Evolutionary conservation across 1,140 invertebrate genomes (phyloP), one percentile per base, ranked within the genome.

Genomic region (Lordiphosa collinella): DNA sequence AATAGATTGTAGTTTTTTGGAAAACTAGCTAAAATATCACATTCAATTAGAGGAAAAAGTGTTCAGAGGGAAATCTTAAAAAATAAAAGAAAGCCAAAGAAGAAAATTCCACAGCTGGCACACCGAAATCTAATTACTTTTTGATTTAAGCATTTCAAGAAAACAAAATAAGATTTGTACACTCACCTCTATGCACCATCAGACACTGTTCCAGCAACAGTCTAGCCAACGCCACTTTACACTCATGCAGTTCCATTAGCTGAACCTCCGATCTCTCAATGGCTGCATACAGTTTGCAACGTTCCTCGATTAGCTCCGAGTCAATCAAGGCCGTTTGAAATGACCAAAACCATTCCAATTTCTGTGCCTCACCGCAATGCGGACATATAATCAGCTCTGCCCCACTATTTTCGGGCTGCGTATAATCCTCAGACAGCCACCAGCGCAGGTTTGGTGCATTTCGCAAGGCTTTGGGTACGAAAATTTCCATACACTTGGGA

Each of bases 331-430:
- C 65, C 7, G 73, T 71, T 35, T 57, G 55, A 31, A 80, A 80
- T 13, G 73, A 50, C 75, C 75, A 80, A 54, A 65, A 80, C 75
- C 75, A 80, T 47, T 80, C 75, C 60, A 80, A 37, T 57, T 80
- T 80, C 49, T 80, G 75, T n/a, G 57, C 59, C 36, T 73, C 60
- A 16, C 48, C 54, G 36, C 75, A 80, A 35, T 65, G 73, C 14
- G 56, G 62, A 12, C 75, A 80, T 25, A 73, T 47, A 31, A 80
- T 58, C 22, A 78, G 51, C 51, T 80, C 75, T 52, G 69, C 60
- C n/a, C 75, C 75, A 36, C 59, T 76, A 38, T 60, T 67, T 25
- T 76, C 69, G 2, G 68, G 75, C 22, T 67, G 60, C 11, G 55
- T 76, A 16, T 76, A 80, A 41, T 80, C 70, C 35, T 76, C 68